A percentile compares a stretch with the other conserved stretches of the same genome.
phyloP scores from a whole-genome alignment of 1,140 invertebrate species.

The Bathynomus jamesi region DNA sequence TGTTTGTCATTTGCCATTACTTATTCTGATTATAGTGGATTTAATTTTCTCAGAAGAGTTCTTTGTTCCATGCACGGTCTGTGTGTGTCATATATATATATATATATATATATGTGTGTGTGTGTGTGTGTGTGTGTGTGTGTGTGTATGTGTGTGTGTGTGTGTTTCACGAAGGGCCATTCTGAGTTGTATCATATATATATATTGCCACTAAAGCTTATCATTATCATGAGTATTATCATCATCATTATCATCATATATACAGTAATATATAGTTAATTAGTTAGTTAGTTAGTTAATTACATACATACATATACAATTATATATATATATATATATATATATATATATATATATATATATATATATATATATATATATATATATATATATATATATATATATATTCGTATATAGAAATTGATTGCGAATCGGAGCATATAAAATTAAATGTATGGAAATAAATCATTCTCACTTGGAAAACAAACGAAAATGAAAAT shows the following conservation, averaged over 20 bases:
- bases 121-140: background rate
- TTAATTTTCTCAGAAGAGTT: too few species aligned
- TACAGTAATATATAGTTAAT: background rate
- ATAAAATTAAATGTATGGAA: too few species aligned
- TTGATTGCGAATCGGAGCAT: background rate
- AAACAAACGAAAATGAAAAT: too few species aligned
- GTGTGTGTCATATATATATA: background rate
- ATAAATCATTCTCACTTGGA: too few species aligned
- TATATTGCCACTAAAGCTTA: background rate
- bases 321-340: background rate
- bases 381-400: background rate
- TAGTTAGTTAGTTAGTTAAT: background rate
- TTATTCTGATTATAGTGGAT: too few species aligned
- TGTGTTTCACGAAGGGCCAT: background rate
- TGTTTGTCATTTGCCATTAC: too few species aligned
- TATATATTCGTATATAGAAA: background rate
- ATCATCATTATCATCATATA: background rate
- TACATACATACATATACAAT: background rate
- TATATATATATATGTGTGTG: background rate
- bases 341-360: background rate
- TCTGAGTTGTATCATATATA: background rate
- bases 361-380: background rate
- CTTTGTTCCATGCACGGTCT: too few species aligned
- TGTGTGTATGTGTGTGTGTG: background rate
- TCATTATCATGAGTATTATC: background rate